phyloP scores from a whole-genome alignment of 2,113 vertebrate species.

The Euleptes europaea region DNA sequence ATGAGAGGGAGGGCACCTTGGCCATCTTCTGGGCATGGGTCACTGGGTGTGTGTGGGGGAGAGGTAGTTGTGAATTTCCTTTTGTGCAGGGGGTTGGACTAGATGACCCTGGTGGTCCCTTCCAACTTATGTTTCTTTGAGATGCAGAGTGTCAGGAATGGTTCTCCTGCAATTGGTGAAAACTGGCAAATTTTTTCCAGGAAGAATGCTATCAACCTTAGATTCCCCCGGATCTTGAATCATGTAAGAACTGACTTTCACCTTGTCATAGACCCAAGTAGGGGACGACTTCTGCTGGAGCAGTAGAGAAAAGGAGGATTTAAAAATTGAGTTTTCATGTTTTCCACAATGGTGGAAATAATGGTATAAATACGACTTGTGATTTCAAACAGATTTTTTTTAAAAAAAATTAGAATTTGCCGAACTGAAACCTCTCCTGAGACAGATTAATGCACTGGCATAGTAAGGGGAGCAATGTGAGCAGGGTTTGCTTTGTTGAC shows the following conservation, averaged over 20 bases:
- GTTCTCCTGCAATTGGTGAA: neutral
- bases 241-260: neutral
- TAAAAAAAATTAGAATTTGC: accelerated
- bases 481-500: slow-evolving; percentile 38
- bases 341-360: neutral
- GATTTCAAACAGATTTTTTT: slow-evolving; percentile 7
- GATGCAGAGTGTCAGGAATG: neutral
- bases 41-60: too few relatives aligned
- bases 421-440: neutral
- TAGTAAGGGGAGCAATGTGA: neutral
- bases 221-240: neutral
- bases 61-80: too few relatives aligned
- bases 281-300: neutral
- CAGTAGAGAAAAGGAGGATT: too few relatives aligned
- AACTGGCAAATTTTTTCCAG: neutral
- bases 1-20: too few relatives aligned
- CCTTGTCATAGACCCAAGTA: neutral
- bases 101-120: too few relatives aligned
- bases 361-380: neutral
- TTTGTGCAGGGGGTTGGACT: too few relatives aligned
- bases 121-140: too few relatives aligned
- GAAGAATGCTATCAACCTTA: neutral
- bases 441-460: accelerated
- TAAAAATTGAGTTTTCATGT: neutral
- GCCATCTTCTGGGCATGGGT: too few relatives aligned